Percentiles rank a stretch among this genome's conserved stretches.
These are phyloP conservation scores for Leptopterna dolabrata DNA, from an alignment of 2,888 invertebrate species.

Conservation along the genomic window DNA sequence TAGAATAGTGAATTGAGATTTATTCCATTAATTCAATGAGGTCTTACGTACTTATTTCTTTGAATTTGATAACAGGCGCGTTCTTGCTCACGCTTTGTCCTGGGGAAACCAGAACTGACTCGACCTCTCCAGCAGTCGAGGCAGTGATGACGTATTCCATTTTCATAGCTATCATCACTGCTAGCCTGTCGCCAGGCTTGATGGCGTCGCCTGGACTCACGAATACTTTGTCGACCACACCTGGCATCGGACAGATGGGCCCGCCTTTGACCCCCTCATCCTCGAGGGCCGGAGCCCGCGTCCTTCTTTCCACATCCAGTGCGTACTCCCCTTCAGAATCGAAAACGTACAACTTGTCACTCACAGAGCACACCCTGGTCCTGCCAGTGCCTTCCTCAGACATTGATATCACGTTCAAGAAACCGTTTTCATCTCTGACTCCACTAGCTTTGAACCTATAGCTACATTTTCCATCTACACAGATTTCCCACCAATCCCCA, in stretches of 20 bases:
- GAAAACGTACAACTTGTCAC: slow-evolving; percentile 26
- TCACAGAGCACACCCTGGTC: not conserved
- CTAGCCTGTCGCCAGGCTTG: slow-evolving; percentile 86
- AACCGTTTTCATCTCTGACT: not conserved
- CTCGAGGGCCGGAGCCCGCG: not conserved
- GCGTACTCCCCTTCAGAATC: slow-evolving; percentile 4
- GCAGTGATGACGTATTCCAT: slow-evolving; percentile 98
- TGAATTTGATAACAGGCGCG: slow-evolving; percentile 67
- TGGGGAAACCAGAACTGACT: slow-evolving; percentile 76
- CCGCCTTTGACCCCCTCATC: slow-evolving; percentile 65
- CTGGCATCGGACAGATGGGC: slow-evolving; percentile 93
- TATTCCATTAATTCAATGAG: too few species aligned
- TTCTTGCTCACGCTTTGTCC: slow-evolving; percentile 90
- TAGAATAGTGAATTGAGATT: not conserved
- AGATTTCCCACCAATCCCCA: not conserved
- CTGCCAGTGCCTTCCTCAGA: not conserved
- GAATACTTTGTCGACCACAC: slow-evolving; percentile 90
- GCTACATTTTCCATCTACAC: not conserved
- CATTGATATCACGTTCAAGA: not conserved
- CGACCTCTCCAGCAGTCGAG: slow-evolving; percentile 80
- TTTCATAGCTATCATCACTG: slow-evolving; percentile 98
- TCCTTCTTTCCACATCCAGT: slow-evolving; percentile 20
- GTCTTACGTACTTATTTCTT: not conserved
- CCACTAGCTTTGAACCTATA: not conserved
- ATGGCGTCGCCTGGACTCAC: slow-evolving; percentile 86